These are phyloP conservation scores for Tonatia bakeri DNA, from an alignment of 2,113 vertebrate genomes.

Conservation along the genomic window DNA sequence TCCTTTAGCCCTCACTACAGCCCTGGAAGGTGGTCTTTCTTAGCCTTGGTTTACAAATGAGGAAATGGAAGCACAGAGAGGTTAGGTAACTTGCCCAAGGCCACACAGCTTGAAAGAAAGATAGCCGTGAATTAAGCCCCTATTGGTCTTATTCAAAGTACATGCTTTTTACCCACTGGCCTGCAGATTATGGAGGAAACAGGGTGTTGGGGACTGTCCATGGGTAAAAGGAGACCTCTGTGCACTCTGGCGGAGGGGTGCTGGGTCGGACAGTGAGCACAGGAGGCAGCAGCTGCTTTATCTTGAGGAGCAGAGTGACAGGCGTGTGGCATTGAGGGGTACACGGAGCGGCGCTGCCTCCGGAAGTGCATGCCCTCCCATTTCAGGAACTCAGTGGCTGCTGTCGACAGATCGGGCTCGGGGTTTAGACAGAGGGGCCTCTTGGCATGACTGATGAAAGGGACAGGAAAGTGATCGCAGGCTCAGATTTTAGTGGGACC, in stretches of 20 bases:
- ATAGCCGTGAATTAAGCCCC: not conserved
- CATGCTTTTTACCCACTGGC: not conserved
- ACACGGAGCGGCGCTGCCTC: not conserved
- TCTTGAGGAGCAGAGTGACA: not conserved
- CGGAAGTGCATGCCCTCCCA: not conserved
- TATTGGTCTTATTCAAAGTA: not conserved
- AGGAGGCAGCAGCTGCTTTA: not conserved
- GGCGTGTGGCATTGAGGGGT: not conserved
- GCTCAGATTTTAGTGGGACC: not conserved
- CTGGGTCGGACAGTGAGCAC: not conserved
- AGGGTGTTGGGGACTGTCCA: not conserved
- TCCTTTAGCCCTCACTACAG: not conserved
- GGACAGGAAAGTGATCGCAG: not conserved
- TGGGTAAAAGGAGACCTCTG: not conserved
- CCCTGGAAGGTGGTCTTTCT: not conserved
- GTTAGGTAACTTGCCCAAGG: not conserved
- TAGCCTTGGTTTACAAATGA: not conserved
- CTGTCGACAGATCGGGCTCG: not conserved
- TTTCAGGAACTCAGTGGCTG: fast-evolving
- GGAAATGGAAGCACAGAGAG: not conserved
- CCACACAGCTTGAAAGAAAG: not conserved
- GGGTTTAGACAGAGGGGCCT: not conserved
- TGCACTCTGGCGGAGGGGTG: not conserved
- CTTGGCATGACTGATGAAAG: not conserved
- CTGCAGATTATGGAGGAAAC: not conserved